Evolutionary conservation across 1,140 invertebrate genomes (phyloP).

Genomic region (Pogonus chalceus): DNA sequence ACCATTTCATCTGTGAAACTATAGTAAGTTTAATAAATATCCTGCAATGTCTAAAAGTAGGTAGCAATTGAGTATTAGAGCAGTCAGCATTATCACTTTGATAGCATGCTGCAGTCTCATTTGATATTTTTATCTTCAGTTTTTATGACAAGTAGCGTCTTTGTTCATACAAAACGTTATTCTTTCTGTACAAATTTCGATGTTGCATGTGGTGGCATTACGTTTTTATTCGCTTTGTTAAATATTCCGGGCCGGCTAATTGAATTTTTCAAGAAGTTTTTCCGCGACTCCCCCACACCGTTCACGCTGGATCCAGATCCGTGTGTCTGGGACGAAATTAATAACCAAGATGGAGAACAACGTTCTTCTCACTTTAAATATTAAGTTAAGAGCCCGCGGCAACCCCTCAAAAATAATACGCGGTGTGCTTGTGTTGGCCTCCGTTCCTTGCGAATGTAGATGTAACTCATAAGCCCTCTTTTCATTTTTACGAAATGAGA

Average conservation of each 20-base stretch:
- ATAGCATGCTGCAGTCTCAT: not conserved
- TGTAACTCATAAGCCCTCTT: not conserved
- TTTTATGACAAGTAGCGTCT: not conserved
- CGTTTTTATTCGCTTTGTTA: conserved; percentile 6
- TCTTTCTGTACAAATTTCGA: not conserved
- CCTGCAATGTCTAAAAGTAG: no score
- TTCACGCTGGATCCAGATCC: no score
- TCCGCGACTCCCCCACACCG: no score
- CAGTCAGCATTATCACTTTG: not conserved
- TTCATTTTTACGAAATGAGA: not conserved
- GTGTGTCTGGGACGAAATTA: no score
- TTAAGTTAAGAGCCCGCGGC: not conserved
- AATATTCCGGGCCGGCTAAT: conserved; percentile 3
- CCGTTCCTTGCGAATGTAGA: not conserved
- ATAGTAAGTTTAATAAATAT: no score
- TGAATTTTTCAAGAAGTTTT: conserved; percentile 5
- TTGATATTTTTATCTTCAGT: not conserved
- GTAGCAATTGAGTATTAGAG: no score
- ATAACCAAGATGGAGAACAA: conserved; percentile 1
- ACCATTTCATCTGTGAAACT: no score
- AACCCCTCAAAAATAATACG: not conserved
- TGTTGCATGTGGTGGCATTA: conserved; percentile 3
- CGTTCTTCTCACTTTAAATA: conserved; percentile 4
- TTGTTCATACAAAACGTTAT: conserved; percentile 3
- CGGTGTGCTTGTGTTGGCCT: not conserved